Evolutionary conservation across 2,113 vertebrate genomes (phyloP), one percentile per base, ranked within the genome.

Genomic region (Redunca redunca): DNA sequence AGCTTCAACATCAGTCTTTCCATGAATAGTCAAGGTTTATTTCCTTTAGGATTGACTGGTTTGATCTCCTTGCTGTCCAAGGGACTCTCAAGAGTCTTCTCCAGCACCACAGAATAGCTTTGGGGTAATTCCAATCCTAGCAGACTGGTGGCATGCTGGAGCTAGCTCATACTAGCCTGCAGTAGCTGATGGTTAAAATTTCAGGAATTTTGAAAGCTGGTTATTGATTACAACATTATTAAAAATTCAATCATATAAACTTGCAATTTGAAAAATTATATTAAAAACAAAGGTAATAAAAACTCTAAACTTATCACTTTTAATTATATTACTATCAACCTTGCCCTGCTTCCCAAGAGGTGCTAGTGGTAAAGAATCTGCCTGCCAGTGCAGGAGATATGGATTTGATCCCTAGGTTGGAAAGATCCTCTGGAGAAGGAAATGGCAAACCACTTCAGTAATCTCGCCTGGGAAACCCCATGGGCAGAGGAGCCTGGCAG

Each of bases 211-310:
- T 58, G 46, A 64, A 88, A 88, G 64, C n/a, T 80, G 43, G 17
- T 30, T 81, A 80, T 40, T 92, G 58, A 94, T 80, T 26, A 58
- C 0, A 57, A 78, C 25, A 84, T 87, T 43, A 40, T 40, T 81
- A 36, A 90, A 96, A 81, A 93, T 53, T 80, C 88, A 92, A 52
- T 64, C 52, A 36, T 43, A 78, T 43, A n/a, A 77, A 36, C 48
- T n/a, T n/a, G 43, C 5, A 62, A 55, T 77, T 82, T 77, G 48
- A 36, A 58, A 89, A 80, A 23, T 40, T 28, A 62, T 40, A 55
- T 83, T 94, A 23, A 83, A 94, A 84, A n/a, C 43, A 87, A 85
- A 82, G 26, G 2, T 67, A 62, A 62, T 52, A 52, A 30, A 62
- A 57, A 46, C 40, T 52, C 33, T 40, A n/a, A 83, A 50, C 14